Evolutionary conservation across 2,888 invertebrate species (phyloP), one percentile per base, ranked within the genome.

Genomic region (Stictocephala bisonia): DNA sequence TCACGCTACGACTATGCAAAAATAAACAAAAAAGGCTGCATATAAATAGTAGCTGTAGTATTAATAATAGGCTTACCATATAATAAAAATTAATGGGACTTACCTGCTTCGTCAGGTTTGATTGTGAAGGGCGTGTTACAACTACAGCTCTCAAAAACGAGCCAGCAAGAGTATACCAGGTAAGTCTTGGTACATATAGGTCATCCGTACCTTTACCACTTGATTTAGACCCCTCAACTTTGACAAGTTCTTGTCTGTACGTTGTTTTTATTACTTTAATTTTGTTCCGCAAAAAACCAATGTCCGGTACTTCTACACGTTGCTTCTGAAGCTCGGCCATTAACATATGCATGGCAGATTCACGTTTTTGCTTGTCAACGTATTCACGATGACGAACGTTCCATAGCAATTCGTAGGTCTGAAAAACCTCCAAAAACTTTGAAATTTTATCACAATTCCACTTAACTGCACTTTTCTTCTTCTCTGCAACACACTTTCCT

Each of bases 341-440:
- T 68, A 68, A 50, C 18, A 31, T 68, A 31, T 18, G 44, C 51
- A 68, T 68, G 50, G 68, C 48, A 68, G 35, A 6, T 40, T 53
- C 69, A 29, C 51, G 35, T 40, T 69, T 69, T 18, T 4, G 15
- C 26, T 69, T 69, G 69, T 53, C 31, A 24, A 41, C 6, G 11
- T 66, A 66, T 15, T 66, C 26, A 26, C 1, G 15, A 41, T 66
- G 44, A 6, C 41, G 31, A 24, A 53, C 51, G 51, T 69, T 69
- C 69, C 69, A 69, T 35, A 69, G 20, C 20, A 69, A 22, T 69
- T 69, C 51, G 20, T 51, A 51, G 48, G 20, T 69, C 35, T 53
- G 31, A 18, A 35, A 69, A 31, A 35, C 53, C 40, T 69, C 66
- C 27, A 66, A 44, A 66, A 66, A 66, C 15, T 24, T 41, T 13